Conservation (phyloP, 2,797 vertebrate genomes). For the Limnodromus scolopaceus region DNA sequence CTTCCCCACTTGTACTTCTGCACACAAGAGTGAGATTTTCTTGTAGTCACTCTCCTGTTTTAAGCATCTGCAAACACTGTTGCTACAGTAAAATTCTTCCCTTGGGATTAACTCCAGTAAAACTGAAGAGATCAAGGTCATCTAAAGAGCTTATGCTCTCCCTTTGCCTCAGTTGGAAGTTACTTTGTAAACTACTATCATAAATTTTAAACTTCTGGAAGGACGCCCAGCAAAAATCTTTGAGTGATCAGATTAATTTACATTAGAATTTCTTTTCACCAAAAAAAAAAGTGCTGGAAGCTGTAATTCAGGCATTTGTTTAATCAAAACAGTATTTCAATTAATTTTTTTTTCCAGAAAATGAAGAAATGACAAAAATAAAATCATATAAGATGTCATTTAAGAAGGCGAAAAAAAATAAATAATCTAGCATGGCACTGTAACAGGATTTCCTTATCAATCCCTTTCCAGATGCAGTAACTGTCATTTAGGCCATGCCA, state of each 20-base stretch:
- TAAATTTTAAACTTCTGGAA: constrained; percentile 23
- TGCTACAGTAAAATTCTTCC: not conserved
- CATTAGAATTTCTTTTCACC: not conserved
- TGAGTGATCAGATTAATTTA: constrained; percentile 41
- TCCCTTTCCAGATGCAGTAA: constrained; percentile 73
- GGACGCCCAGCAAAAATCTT: not conserved
- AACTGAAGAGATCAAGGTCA: not conserved
- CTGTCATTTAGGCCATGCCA: constrained; percentile 77
- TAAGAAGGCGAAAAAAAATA: constrained; percentile 25
- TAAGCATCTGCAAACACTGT: not conserved
- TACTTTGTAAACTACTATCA: not conserved
- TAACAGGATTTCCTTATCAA: constrained; percentile 84
- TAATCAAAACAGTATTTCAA: constrained; percentile 29
- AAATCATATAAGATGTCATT: constrained; percentile 69
- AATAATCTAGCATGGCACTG: constrained; percentile 32
- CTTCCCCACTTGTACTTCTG: not conserved
- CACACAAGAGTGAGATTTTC: not conserved
- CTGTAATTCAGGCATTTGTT: constrained; percentile 34
- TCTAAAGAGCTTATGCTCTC: not conserved
- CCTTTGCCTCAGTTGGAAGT: not conserved
- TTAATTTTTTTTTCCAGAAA: constrained; percentile 33
- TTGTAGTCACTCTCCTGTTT: not conserved
- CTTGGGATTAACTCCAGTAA: not conserved
- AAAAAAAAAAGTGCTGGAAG: constrained; percentile 37
- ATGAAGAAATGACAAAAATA: constrained; percentile 43